Conservation (phyloP, 2,113 vertebrate genomes). For the Bucco capensis region DNA sequence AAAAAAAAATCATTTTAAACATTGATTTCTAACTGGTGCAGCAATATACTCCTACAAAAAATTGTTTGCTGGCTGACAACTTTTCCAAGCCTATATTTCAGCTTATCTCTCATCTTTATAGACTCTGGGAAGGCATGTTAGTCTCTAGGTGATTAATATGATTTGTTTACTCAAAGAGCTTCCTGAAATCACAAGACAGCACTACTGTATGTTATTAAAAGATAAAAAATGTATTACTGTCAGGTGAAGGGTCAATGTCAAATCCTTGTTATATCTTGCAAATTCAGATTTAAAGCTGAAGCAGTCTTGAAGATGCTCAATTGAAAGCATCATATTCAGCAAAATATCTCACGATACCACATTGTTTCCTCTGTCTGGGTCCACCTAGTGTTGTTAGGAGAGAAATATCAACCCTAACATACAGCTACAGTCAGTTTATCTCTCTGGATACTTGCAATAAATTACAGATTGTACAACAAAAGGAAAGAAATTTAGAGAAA, state of each 20-base stretch:
- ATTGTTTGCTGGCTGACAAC: neutral
- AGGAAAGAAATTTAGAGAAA: neutral
- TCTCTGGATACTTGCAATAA: neutral
- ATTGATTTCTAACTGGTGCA: neutral
- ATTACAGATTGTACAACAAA: neutral
- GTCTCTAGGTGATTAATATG: neutral
- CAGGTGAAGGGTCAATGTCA: slow-evolving; percentile 47
- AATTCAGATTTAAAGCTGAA: slow-evolving; percentile 37
- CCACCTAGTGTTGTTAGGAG: neutral
- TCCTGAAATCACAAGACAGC: neutral
- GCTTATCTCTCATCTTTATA: slow-evolving; percentile 30
- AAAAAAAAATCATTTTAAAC: neutral
- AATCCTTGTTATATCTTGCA: slow-evolving; percentile 14
- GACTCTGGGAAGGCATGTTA: neutral
- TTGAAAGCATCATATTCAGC: slow-evolving; percentile 13
- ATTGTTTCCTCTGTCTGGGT: neutral
- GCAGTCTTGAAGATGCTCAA: neutral
- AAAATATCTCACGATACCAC: neutral
- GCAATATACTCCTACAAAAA: neutral
- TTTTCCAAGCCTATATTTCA: neutral
- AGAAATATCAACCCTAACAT: neutral
- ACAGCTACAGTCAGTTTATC: neutral
- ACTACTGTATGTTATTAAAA: slow-evolving; percentile 46
- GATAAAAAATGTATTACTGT: slow-evolving; percentile 60
- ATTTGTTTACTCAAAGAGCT: slow-evolving; percentile 56